Evolutionary conservation across 2,888 invertebrate genomes (phyloP), one percentile per base, ranked within the genome.

Genomic region (Carabus problematicus): DNA sequence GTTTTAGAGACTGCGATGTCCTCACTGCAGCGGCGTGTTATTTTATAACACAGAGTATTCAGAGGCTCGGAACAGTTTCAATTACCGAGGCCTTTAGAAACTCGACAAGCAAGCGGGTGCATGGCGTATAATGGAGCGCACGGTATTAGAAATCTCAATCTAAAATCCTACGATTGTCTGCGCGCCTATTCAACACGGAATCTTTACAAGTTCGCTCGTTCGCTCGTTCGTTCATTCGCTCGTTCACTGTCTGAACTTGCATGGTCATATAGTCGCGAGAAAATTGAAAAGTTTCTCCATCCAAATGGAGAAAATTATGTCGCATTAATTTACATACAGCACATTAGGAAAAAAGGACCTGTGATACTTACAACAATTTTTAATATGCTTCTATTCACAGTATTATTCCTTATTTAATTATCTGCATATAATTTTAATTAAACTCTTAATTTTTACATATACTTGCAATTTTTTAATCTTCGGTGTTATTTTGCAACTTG

Each of bases 91-190:
- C 78, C 79, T 77, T 79, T 79, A 78, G 78, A 79, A 79, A 77
- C 76, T 77, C 76, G 79, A 79, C 79, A 79, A 79, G 79, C 47
- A 41, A 39, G 75, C 75, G 76, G 75, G 77, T 76, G 76, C 80
- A 79, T 80, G 81, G 76, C 77, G 75, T 76, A 77, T 78, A 79
- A 80, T 79, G 75, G 78, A 45, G 75, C 56, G 73, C 72, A 74
- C 73, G 75, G 80, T 76, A 81, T 80, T 80, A 80, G 78, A 77
- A 77, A 78, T 77, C 75, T 78, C 77, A 78, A 79, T 80, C 78
- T 77, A 75, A 79, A 80, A 81, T 80, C 80, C 80, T 76, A 73
- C 78, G 74, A 80, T 80, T 80, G 80, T 80, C 79, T 75, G 75
- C 52, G 45, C 62, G 66, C 63, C 68, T 16, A 62, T 69, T 69